Evolutionary conservation across 1,140 invertebrate species (phyloP).

Genomic region (Euura saliciscinereae): DNA sequence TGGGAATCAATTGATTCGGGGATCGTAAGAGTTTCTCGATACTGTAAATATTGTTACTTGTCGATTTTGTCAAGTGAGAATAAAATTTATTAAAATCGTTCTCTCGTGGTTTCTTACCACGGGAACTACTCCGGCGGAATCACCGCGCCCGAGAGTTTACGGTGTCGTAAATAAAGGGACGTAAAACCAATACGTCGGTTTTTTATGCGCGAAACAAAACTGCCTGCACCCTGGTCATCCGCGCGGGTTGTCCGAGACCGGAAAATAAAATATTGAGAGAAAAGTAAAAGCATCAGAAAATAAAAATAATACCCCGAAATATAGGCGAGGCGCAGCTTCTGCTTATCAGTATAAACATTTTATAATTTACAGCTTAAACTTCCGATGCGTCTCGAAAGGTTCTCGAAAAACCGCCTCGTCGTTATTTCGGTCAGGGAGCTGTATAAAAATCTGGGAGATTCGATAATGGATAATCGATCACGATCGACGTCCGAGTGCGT

Average conservation of each 20-base stretch:
- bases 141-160: slow-evolving; percentile 37
- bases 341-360: no score
- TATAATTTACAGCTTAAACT: no score
- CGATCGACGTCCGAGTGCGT: no score
- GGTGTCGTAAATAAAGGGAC: slow-evolving; percentile 51
- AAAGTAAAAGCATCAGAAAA: slow-evolving; percentile 14
- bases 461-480: no score
- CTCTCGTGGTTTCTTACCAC: background rate
- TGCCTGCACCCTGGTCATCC: slow-evolving; percentile 9
- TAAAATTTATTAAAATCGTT: slow-evolving; percentile 12
- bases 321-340: no score
- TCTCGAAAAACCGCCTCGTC: no score
- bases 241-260: slow-evolving; percentile 31
- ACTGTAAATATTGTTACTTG: slow-evolving; percentile 15
- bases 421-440: no score
- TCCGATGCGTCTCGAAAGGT: no score
- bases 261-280: slow-evolving; percentile 8
- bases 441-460: no score
- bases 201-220: slow-evolving; percentile 30
- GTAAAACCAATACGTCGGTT: slow-evolving; percentile 47
- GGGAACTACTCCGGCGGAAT: slow-evolving; percentile 24
- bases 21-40: background rate
- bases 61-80: slow-evolving; percentile 10
- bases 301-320: background rate
- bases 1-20: no score